phyloP scores from a whole-genome alignment of 1,140 invertebrate genomes.

The Cydia strobilella region DNA sequence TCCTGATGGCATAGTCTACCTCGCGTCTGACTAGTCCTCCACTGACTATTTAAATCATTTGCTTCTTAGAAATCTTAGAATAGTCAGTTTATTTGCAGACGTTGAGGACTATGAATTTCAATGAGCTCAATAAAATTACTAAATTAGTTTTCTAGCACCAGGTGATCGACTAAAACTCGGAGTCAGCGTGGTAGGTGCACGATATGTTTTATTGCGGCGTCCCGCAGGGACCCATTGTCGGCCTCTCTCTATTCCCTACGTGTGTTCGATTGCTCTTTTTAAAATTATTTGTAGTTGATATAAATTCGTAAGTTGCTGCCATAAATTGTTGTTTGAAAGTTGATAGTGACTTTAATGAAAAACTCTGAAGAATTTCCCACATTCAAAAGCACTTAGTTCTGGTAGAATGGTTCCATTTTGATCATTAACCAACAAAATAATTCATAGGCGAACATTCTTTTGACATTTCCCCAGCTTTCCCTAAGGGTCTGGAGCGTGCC shows the following conservation, averaged over 20 bases:
- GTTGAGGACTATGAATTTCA: conserved; percentile 27
- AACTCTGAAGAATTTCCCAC: conserved; percentile 9
- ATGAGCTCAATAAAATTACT: conserved; percentile 14
- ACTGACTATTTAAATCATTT: conserved; percentile 28
- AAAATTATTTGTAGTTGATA: conserved; percentile 6
- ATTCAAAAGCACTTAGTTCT: conserved; percentile 30
- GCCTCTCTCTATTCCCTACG: conserved; percentile 22
- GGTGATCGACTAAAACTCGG: conserved; percentile 8
- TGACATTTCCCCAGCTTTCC: conserved; percentile 49
- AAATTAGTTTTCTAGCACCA: conserved; percentile 25
- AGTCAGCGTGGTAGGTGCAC: neutral
- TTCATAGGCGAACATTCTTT: conserved; percentile 37
- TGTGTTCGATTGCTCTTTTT: conserved; percentile 17
- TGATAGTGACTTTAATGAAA: neutral
- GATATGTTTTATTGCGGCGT: conserved; percentile 29
- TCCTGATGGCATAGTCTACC: conserved; percentile 49
- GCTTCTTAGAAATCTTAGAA: conserved; percentile 30
- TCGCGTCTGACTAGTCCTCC: conserved; percentile 47
- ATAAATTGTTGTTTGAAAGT: conserved; percentile 30
- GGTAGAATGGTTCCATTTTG: conserved; percentile 22
- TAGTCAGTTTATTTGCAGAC: neutral
- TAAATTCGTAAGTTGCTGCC: conserved; percentile 27
- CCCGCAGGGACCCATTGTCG: conserved; percentile 29
- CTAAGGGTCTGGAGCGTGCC: conserved; percentile 50
- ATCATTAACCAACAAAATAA: conserved; percentile 31